phyloP scores from a whole-genome alignment of 2,797 vertebrate genomes.

The Rhinatrema bivittatum region DNA sequence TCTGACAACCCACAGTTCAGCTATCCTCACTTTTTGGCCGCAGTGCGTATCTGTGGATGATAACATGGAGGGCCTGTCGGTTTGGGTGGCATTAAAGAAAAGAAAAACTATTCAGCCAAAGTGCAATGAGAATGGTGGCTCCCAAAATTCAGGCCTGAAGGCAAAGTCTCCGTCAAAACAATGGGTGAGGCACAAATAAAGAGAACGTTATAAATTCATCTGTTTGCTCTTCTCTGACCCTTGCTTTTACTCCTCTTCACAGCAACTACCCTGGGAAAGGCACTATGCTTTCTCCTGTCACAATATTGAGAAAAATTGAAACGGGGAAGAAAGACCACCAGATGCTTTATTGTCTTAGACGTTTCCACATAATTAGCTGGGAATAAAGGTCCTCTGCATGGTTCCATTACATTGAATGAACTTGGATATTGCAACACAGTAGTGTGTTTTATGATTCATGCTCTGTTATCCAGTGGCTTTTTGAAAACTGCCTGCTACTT shows the following conservation, averaged over 20 bases:
- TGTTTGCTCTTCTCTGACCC: constrained; percentile 96
- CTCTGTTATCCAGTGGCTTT: constrained; percentile 68
- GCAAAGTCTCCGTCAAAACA: constrained; percentile 69
- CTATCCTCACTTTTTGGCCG: no score
- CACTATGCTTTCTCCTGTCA: constrained; percentile 96
- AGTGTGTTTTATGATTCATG: constrained; percentile 78
- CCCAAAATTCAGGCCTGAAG: constrained; percentile 65
- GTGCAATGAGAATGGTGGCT: constrained; percentile 70
- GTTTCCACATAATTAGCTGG: constrained; percentile 98
- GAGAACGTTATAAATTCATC: constrained; percentile 99
- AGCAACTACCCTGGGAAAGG: constrained; percentile 72
- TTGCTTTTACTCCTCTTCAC: constrained; percentile 69
- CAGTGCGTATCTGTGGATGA: no score
- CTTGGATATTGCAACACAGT: constrained; percentile 87
- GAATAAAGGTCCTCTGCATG: constrained; percentile 85
- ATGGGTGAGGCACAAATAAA: constrained; percentile 72
- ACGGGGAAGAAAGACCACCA: constrained; percentile 88
- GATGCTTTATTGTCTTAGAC: constrained; percentile 97
- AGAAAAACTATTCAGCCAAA: constrained; percentile 48
- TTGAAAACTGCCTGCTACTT: constrained; percentile 73
- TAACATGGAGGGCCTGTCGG: constrained; percentile 43
- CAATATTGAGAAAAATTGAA: constrained; percentile 88
- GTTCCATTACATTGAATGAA: constrained; percentile 93
- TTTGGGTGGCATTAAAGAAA: constrained; percentile 68
- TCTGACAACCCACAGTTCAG: no score